Percentiles rank a stretch among this genome's conserved stretches.
phyloP scores from a whole-genome alignment of 2,797 vertebrate genomes.

The Silurus lanzhouensis region DNA sequence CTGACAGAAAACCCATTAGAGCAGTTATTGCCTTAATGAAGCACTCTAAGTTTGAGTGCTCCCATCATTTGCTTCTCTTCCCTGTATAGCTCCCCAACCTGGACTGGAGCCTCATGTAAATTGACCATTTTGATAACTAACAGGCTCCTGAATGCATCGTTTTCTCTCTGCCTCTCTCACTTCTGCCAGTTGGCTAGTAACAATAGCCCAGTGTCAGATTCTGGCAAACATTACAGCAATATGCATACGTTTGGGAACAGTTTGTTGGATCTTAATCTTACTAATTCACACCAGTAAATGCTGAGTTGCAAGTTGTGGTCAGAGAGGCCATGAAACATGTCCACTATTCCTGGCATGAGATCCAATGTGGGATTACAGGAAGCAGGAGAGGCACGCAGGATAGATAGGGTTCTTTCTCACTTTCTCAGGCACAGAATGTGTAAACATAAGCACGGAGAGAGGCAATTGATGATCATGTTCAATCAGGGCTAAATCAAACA shows the following conservation, averaged over 20 bases:
- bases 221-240: background rate
- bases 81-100: constrained; percentile 19
- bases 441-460: constrained; percentile 32
- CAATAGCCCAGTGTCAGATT: constrained; percentile 20
- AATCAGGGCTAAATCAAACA: constrained; percentile 50
- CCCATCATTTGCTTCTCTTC: constrained; percentile 33
- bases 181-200: constrained; percentile 35
- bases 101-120: constrained; percentile 37
- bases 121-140: constrained; percentile 46
- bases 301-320: constrained; percentile 27
- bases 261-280: constrained; percentile 20
- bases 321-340: constrained; percentile 29
- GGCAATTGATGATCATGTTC: constrained; percentile 45
- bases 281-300: constrained; percentile 19
- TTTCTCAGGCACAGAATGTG: constrained; percentile 11
- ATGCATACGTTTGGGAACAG: constrained; percentile 29
- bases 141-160: constrained; percentile 30
- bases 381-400: constrained; percentile 19
- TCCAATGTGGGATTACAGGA: constrained; percentile 27
- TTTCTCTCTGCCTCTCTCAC: constrained; percentile 16
- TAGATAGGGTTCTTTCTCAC: background rate
- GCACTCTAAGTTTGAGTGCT: constrained; percentile 36
- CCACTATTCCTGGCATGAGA: constrained; percentile 32
- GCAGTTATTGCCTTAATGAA: constrained; percentile 44
- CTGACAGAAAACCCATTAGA: constrained; percentile 45